Evolutionary conservation across 2,888 invertebrate species (phyloP).

Genomic region (Nephrotoma appendiculata): DNA sequence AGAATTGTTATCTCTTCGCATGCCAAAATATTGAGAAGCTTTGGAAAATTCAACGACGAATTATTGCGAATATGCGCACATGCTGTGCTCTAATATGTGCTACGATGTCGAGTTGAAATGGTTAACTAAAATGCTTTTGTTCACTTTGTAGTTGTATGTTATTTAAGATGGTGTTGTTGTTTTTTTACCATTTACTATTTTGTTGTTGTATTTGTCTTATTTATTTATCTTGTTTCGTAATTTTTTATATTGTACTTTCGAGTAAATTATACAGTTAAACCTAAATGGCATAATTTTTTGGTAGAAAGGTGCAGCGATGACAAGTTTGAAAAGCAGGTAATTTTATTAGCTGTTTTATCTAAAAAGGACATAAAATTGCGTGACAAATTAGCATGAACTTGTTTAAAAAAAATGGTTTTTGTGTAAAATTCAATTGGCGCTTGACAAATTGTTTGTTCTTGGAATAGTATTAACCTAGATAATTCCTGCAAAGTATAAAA

Average conservation of each 20-base stretch:
- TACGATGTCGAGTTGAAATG: not conserved
- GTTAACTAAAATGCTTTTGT: not conserved
- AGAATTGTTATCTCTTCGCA: not conserved
- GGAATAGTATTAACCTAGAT: too few relatives aligned
- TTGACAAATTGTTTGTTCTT: not conserved
- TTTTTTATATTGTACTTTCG: not conserved
- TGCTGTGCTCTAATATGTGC: not conserved
- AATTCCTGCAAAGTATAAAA: too few relatives aligned
- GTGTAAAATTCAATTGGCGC: not conserved
- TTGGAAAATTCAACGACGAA: not conserved
- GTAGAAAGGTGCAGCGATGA: not conserved
- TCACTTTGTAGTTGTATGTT: not conserved
- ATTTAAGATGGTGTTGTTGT: not conserved
- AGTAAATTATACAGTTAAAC: not conserved
- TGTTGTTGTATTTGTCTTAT: not conserved
- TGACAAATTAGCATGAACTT: not conserved
- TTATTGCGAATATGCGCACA: not conserved
- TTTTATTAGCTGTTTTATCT: not conserved
- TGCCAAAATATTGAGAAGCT: not conserved
- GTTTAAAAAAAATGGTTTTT: not conserved
- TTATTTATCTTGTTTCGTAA: not conserved
- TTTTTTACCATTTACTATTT: not conserved
- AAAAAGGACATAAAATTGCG: not conserved
- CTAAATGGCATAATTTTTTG: not conserved
- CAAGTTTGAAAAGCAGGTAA: not conserved